Conservation (phyloP, 2,888 invertebrate species). For the Rhabditoides inermis region DNA sequence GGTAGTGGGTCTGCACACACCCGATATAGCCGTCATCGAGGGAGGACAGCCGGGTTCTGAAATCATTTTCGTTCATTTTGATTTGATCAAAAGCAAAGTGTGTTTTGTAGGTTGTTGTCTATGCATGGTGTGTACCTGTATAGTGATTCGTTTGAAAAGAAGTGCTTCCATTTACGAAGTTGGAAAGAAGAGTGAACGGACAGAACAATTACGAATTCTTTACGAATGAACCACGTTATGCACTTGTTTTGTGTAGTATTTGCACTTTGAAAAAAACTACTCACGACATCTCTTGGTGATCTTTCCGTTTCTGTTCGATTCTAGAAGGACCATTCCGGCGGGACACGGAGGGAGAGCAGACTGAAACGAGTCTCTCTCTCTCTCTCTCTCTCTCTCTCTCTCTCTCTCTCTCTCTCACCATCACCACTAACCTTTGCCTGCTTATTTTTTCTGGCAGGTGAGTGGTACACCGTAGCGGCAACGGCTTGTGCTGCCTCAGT, state of each 20-base stretch:
- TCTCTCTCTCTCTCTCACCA: not conserved
- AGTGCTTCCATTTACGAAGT: too few relatives aligned
- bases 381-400: too few relatives aligned
- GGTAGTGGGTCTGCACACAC: conserved; percentile 18
- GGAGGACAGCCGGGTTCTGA: conserved; percentile 25
- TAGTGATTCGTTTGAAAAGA: too few relatives aligned
- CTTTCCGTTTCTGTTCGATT: conserved; percentile 23
- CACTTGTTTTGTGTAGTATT: not conserved
- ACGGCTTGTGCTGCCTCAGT: conserved; percentile 10
- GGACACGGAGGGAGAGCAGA: conserved; percentile 13
- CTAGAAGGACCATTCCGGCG: conserved; percentile 22
- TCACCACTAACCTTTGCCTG: not conserved
- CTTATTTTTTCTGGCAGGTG: not conserved
- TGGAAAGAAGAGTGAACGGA: too few relatives aligned
- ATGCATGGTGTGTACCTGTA: too few relatives aligned
- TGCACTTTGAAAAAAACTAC: conserved; percentile 2
- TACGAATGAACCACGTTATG: not conserved
- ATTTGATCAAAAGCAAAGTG: too few relatives aligned
- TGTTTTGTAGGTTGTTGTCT: too few relatives aligned
- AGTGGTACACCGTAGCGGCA: too few relatives aligned
- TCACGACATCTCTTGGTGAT: conserved; percentile 28
- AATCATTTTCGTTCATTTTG: too few relatives aligned
- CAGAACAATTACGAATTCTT: not conserved
- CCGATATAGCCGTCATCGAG: conserved; percentile 24
- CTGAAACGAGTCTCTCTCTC: not conserved